These are phyloP conservation scores for Pseudococcus jackbeardsleyi DNA, from an alignment of 2,888 invertebrate species.

Conservation along the genomic window DNA sequence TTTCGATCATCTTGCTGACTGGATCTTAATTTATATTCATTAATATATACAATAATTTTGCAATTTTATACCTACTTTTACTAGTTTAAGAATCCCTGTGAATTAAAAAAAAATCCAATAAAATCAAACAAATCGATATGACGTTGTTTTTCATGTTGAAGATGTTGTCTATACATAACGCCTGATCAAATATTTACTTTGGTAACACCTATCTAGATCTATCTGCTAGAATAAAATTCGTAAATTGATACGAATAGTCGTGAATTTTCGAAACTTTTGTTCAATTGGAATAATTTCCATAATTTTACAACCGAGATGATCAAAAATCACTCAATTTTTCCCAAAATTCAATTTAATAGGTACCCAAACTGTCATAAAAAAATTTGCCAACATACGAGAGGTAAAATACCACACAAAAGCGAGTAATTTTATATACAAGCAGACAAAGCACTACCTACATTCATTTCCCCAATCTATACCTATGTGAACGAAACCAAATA, in stretches of 20 bases:
- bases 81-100: not conserved
- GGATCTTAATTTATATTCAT: not conserved
- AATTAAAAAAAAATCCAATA: not conserved
- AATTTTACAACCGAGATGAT: not conserved
- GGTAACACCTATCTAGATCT: not conserved
- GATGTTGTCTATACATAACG: not conserved
- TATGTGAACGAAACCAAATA: not conserved
- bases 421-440: not conserved
- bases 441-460: constrained; percentile 10
- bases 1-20: not conserved
- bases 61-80: not conserved
- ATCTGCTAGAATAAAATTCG: not conserved
- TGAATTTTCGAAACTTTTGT: not conserved
- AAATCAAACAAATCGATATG: constrained; percentile 8
- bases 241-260: not conserved
- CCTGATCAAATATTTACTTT: constrained; percentile 8
- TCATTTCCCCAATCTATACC: not conserved
- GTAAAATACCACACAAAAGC: not conserved
- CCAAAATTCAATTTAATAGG: no score
- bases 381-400: not conserved
- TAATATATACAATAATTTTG: not conserved
- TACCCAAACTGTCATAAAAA: no score
- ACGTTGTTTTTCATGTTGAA: constrained; percentile 5
- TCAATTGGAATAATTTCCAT: not conserved
- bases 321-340: no score